Evolutionary conservation across 2,797 vertebrate species (phyloP), one percentile per base, ranked within the genome.

Genomic region (Erpetoichthys calabaricus): DNA sequence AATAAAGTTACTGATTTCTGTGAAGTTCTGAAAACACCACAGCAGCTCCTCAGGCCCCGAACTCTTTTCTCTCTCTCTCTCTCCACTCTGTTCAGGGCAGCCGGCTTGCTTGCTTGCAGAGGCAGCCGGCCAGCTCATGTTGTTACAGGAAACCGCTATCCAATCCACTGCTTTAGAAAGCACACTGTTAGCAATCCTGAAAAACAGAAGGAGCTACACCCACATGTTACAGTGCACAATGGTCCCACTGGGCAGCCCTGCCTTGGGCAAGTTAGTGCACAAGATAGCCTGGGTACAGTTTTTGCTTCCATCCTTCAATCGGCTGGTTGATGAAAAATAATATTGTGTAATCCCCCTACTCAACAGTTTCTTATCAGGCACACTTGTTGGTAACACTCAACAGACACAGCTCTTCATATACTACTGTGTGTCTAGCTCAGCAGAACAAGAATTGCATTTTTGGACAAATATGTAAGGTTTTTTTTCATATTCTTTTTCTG

Each of bases 71-170:
- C 25, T 25, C 25, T 25, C 25, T 25, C 25, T 25, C 25, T 25
- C 25, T 25, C 25, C 25, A 1, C 25, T 25, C 25, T 25, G 25
- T 25, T 25, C 25, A 25, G 25, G 25, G 25, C 25, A 25, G 25
- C 58, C 58, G 62, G 43, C 44, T 58, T 10, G 65, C 68, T 62
- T 55, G 47, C 68, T 65, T 59, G 9, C 54, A 68, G 59, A 70
- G 81, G 85, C 81, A 69, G 68, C 55, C 5, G 42, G 80, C 82
- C 85, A 83, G 76, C 70, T 73, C 79, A 65, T 70, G 63, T 71
- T 69, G 75, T 75, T 58, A 68, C 78, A 82, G 83, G 81, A 82
- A 82, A 78, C 79, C 72, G 74, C 81, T 72, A 72, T 75, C 76
- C 72, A 73, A 73, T 72, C 75, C 75, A 65, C 65, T 44, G 73